These are phyloP conservation scores for Cyprinodon brontotheroides DNA, from an alignment of 2,113 vertebrate genomes.

Conservation along the genomic window DNA sequence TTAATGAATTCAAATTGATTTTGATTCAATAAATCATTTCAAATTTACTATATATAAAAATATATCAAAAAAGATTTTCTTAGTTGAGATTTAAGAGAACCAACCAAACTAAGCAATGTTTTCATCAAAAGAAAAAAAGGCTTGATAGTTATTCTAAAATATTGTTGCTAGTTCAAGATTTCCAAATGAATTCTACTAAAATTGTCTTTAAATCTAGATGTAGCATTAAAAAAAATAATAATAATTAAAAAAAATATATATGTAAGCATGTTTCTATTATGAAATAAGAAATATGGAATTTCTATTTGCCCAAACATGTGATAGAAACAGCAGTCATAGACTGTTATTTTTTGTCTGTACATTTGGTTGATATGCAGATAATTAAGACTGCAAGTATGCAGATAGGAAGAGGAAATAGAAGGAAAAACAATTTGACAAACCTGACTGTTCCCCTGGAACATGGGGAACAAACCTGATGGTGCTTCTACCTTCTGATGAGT, in stretches of 20 bases:
- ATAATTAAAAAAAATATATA: no score
- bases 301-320: no score
- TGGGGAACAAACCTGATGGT: slow-evolving; percentile 66
- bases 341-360: not conserved
- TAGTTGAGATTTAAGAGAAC: not conserved
- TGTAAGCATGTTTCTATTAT: no score
- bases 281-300: no score
- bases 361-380: not conserved
- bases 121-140: not conserved
- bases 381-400: not conserved
- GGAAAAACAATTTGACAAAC: slow-evolving; percentile 28
- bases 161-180: no score
- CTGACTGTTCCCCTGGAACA: slow-evolving; percentile 57
- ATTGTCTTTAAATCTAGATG: not conserved
- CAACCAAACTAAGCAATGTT: slow-evolving; percentile 8
- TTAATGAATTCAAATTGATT: not conserved
- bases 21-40: not conserved
- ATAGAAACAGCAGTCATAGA: no score
- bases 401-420: not conserved
- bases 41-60: not conserved
- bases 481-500: slow-evolving; percentile 69
- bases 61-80: not conserved
- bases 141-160: not conserved
- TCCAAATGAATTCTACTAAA: not conserved
- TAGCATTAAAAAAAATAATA: no score